Evolutionary conservation across 92 coral and sea anemone species (phyloP).

Genomic region (Epizoanthus scotinus): DNA sequence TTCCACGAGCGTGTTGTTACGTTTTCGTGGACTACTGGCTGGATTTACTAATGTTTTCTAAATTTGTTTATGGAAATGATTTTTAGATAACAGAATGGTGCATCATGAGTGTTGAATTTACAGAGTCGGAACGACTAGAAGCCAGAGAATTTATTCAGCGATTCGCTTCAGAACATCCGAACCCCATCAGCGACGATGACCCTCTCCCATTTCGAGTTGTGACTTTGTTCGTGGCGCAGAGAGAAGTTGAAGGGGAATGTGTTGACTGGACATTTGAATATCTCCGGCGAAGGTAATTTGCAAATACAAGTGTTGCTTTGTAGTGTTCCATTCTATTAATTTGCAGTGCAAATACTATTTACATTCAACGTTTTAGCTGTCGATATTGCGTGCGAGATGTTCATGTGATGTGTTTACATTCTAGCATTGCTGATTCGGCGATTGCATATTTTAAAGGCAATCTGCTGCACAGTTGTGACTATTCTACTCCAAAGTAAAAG

Average conservation of each 20-base stretch:
- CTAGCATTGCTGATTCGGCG: too few species aligned
- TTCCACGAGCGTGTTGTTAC: not conserved
- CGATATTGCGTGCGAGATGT: constrained; percentile 13
- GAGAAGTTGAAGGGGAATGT: constrained; percentile 82
- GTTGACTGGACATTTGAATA: constrained; percentile 80
- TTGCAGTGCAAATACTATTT: constrained; percentile 1
- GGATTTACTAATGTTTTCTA: not conserved
- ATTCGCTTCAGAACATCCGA: constrained; percentile 59
- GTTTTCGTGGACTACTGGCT: not conserved
- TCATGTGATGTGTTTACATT: constrained; percentile 34
- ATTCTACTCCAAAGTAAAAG: not conserved
- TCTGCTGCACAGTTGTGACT: constrained; percentile 23
- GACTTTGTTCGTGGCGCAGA: constrained; percentile 53
- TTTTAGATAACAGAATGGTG: constrained; percentile 25
- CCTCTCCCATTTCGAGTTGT: constrained; percentile 70
- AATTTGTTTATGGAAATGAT: constrained; percentile 12
- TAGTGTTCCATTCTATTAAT: not conserved
- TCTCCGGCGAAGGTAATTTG: constrained; percentile 68
- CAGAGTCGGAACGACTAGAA: constrained; percentile 69
- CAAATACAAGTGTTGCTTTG: not conserved
- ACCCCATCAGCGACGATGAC: constrained; percentile 60
- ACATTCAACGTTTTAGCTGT: not conserved
- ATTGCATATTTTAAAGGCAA: not conserved
- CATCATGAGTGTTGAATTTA: constrained; percentile 81
- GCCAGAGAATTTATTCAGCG: constrained; percentile 67